Evolutionary conservation across 1,140 invertebrate genomes (phyloP).

Genomic region (Drosophila dunni): DNA sequence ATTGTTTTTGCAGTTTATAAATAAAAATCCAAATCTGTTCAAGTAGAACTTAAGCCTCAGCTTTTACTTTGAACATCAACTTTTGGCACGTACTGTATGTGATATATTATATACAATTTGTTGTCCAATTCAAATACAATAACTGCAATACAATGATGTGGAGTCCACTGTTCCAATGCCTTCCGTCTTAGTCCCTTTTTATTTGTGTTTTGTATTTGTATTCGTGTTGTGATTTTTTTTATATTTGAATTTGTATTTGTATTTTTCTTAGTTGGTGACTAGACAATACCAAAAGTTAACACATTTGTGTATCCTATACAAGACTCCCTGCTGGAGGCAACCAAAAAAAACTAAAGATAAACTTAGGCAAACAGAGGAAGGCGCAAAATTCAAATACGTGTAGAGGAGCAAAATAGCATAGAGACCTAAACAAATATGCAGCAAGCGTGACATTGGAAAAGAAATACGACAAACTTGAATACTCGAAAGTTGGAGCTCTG

Average conservation of each 20-base stretch:
- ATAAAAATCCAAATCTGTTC: slow-evolving; percentile 46
- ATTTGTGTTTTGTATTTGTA: slow-evolving; percentile 22
- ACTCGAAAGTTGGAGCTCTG: not conserved
- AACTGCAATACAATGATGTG: slow-evolving; percentile 43
- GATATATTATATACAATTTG: slow-evolving; percentile 55
- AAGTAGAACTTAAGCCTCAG: slow-evolving; percentile 6
- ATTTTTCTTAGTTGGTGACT: slow-evolving; percentile 30
- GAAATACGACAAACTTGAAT: not conserved
- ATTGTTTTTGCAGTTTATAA: slow-evolving; percentile 18
- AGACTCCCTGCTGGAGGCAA: slow-evolving; percentile 46
- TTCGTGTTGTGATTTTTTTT: not conserved
- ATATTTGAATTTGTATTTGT: slow-evolving; percentile 25
- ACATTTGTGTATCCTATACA: slow-evolving; percentile 15
- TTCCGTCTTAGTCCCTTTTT: not conserved
- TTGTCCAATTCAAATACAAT: slow-evolving; percentile 53
- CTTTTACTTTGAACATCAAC: slow-evolving; percentile 17
- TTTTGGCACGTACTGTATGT: slow-evolving; percentile 38
- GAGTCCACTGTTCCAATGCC: not conserved
- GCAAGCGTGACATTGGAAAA: slow-evolving; percentile 39
- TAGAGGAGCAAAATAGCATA: slow-evolving; percentile 18
- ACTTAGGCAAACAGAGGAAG: slow-evolving; percentile 40
- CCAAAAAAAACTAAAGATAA: slow-evolving; percentile 31
- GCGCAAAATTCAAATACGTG: slow-evolving; percentile 6
- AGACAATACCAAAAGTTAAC: slow-evolving; percentile 23
- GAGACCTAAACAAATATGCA: slow-evolving; percentile 69